These are phyloP conservation scores for Melanostoma mellinum DNA, from an alignment of 2,888 invertebrate genomes.

Conservation along the genomic window DNA sequence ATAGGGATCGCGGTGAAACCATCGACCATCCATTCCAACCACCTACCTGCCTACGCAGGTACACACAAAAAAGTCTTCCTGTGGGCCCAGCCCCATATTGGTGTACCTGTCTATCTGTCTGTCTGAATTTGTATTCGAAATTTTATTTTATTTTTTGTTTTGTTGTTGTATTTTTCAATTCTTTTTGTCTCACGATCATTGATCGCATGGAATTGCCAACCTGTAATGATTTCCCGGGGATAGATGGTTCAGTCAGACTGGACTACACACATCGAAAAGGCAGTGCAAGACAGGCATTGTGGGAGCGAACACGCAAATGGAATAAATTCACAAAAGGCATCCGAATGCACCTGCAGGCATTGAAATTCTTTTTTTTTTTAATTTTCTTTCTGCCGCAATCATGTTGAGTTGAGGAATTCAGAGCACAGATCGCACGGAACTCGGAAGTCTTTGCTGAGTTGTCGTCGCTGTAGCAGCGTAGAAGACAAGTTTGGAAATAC, in stretches of 20 bases:
- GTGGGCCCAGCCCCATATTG: slow-evolving; percentile 66
- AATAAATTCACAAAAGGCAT: slow-evolving; percentile 69
- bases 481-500: slow-evolving; percentile 61
- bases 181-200: slow-evolving; percentile 64
- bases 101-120: slow-evolving; percentile 72
- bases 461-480: slow-evolving; percentile 4
- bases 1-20: slow-evolving; percentile 52
- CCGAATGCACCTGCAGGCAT: slow-evolving; percentile 61
- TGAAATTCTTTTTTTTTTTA: slow-evolving; percentile 30
- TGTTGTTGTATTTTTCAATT: slow-evolving; percentile 5
- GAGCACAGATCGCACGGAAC: slow-evolving; percentile 60
- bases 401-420: slow-evolving; percentile 49
- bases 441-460: slow-evolving; percentile 49
- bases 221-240: slow-evolving; percentile 71
- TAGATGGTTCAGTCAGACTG: slow-evolving; percentile 39
- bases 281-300: slow-evolving; percentile 48
- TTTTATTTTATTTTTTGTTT: slow-evolving; percentile 41
- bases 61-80: slow-evolving; percentile 45
- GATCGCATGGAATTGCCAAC: slow-evolving; percentile 67
- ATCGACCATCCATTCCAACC: slow-evolving; percentile 29
- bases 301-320: slow-evolving; percentile 68
- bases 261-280: slow-evolving; percentile 59
- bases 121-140: slow-evolving; percentile 66
- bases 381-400: background rate
- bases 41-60: slow-evolving; percentile 71